These are phyloP conservation scores for Rana temporaria DNA, from an alignment of 2,113 vertebrate species.

Conservation along the genomic window DNA sequence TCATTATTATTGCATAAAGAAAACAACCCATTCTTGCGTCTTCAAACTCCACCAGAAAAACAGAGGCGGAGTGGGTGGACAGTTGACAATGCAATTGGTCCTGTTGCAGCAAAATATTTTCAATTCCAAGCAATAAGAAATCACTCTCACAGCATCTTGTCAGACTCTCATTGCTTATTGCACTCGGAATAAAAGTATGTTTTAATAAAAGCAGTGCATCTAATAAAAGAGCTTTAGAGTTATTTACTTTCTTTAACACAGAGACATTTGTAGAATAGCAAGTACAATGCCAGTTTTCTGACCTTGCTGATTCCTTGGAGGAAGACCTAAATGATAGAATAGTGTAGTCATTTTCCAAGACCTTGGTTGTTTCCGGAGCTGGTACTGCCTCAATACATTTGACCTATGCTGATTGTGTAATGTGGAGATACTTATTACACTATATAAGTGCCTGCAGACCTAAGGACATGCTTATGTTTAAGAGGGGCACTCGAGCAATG, in stretches of 20 bases:
- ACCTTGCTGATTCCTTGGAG: background rate
- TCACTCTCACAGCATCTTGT: constrained; percentile 53
- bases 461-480: too few species aligned
- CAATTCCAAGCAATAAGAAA: constrained; percentile 50
- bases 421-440: too few species aligned
- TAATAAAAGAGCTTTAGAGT: constrained; percentile 26
- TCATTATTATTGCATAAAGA: background rate
- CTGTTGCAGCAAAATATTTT: constrained; percentile 53
- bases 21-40: constrained; percentile 34
- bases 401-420: too few species aligned
- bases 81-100: constrained; percentile 54
- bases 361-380: too few species aligned
- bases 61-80: constrained; percentile 47
- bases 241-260: constrained; percentile 9
- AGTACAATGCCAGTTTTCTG: background rate
- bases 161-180: constrained; percentile 23
- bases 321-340: too few species aligned
- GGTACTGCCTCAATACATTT: too few species aligned
- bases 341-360: too few species aligned
- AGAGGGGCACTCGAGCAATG: too few species aligned
- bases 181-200: constrained; percentile 43
- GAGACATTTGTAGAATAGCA: background rate
- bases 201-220: constrained; percentile 46
- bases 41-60: constrained; percentile 37
- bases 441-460: too few species aligned